Base-by-base conservation (phyloP, 2,888 invertebrate genomes). In the Drosophila neonasuta region DNA sequence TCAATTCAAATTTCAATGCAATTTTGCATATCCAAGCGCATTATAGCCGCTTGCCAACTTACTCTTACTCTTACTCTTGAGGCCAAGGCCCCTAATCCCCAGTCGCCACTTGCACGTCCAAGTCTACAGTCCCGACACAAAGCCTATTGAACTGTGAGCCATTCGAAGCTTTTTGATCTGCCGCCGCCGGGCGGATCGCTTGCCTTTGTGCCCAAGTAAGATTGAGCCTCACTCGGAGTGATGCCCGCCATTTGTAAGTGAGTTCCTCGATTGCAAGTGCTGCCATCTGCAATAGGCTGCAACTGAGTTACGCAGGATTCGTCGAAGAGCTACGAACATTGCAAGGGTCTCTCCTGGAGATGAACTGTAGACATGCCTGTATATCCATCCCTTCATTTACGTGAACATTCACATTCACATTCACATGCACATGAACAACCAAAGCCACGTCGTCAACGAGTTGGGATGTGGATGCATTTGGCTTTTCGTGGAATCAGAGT, bases 1-100 rank as follows among this genome's bases (percentile, higher is more conserved):
- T 89, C 88, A 86, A 89, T 89, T 88, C 89, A 89, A 88, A 88
- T 88, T 88, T 88, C 84, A 89, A 89, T 89, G 87, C 88, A 88
- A 88, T 89, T 89, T 89, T 88, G 88, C 89, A 89, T 89, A 88
- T 88, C 84, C 88, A 87, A 81, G 81, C 87, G 81, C 86, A 81
- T 81, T 81, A 81, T 87, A 85, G 82, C 79, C 84, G 88, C 88
- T 87, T 88, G 83, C 80, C 81, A 83, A 86, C 86, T 87, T 82
- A 84, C 86, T 87, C 73, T 61, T 61, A 64, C 72, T 74, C 61
- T 51, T 55, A 42, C 65, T 30, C 42, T 44, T n/a, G 36, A 42
- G 13, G 10, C 24, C 71, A 45, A 42, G 36, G 36, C 36, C 36
- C 36, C 36, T n/a, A 11, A n/a, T 36, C 36, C 36, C 36, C 36